Conservation (phyloP, 2,113 vertebrate genomes). For the Pachypanchax playfairii region DNA sequence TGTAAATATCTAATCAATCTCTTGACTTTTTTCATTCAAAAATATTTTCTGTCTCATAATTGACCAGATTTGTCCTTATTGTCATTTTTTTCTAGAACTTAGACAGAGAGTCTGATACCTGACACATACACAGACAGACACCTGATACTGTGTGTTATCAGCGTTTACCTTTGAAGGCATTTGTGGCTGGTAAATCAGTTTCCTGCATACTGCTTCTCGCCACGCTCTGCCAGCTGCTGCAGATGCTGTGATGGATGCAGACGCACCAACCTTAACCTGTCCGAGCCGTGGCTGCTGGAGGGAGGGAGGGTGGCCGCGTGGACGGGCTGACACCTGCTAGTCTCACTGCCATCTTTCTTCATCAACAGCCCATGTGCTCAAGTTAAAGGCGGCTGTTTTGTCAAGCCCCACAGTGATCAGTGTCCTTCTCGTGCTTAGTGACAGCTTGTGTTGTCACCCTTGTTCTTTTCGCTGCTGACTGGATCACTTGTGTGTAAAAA, state of each 20-base stretch:
- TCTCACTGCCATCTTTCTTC: slow-evolving; percentile 66
- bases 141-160: background rate
- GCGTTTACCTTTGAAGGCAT: slow-evolving; percentile 94
- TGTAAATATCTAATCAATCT: too few relatives aligned
- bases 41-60: too few relatives aligned
- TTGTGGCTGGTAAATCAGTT: slow-evolving; percentile 94
- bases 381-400: slow-evolving; percentile 6
- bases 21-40: too few relatives aligned
- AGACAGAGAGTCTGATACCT: background rate
- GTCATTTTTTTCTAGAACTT: too few relatives aligned
- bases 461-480: slow-evolving; percentile 5
- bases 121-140: slow-evolving; percentile 17
- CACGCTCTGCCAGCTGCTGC: slow-evolving; percentile 76
- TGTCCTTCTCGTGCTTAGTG: slow-evolving; percentile 46
- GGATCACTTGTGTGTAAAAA: background rate
- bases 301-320: slow-evolving; percentile 59
- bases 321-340: slow-evolving; percentile 56
- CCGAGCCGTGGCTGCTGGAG: slow-evolving; percentile 68
- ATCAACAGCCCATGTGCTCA: slow-evolving; percentile 55
- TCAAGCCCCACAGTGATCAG: slow-evolving; percentile 9
- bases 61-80: too few relatives aligned
- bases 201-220: slow-evolving; percentile 96
- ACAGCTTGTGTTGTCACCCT: slow-evolving; percentile 9
- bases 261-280: slow-evolving; percentile 82
- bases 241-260: slow-evolving; percentile 63